phyloP scores from a whole-genome alignment of 2,797 vertebrate species.

The Rhincodon typus region DNA sequence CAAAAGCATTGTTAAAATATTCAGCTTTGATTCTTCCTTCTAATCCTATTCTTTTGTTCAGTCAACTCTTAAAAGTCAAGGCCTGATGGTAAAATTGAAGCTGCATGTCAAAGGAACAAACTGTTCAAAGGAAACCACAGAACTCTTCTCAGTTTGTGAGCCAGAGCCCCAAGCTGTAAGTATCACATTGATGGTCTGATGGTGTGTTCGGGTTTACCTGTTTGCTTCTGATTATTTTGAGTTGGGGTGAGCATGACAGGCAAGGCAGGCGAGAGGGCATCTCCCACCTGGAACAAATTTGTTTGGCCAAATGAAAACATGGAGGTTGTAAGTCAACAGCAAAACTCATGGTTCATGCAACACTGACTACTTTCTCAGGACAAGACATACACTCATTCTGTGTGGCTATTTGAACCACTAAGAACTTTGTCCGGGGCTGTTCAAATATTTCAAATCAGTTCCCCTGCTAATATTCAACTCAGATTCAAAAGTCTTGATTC shows the following conservation, averaged over 20 bases:
- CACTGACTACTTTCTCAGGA: background rate
- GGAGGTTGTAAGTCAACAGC: background rate
- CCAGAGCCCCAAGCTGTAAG: background rate
- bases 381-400: too few species aligned
- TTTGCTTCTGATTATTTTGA: background rate
- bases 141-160: background rate
- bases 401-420: background rate
- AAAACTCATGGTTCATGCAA: background rate
- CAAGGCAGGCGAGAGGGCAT: too few species aligned
- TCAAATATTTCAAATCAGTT: background rate
- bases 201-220: background rate
- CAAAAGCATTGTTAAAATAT: background rate
- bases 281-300: background rate
- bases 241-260: background rate
- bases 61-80: background rate
- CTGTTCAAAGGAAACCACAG: accelerated
- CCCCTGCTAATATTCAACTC: background rate
- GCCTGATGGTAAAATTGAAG: background rate
- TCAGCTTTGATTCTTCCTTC: background rate
- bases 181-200: background rate
- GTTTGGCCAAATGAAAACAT: background rate
- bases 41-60: background rate
- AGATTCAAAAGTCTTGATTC: background rate
- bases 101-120: background rate
- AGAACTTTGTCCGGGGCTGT: background rate